A percentile compares a stretch with the other conserved stretches of the same genome.
Conservation (phyloP, 2,797 vertebrate species). For the Cuniculus paca region DNA sequence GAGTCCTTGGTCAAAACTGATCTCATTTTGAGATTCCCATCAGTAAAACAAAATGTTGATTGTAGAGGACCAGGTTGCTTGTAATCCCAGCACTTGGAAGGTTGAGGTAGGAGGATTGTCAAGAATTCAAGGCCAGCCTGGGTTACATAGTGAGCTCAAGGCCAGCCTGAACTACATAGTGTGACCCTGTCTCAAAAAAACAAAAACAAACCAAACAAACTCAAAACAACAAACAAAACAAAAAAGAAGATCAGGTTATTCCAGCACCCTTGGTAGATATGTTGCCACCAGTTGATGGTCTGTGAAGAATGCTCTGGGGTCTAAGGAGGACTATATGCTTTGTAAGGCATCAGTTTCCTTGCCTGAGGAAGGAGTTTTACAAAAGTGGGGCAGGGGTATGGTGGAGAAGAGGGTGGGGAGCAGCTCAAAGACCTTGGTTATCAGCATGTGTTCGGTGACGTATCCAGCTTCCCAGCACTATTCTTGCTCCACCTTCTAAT, state of each 20-base stretch:
- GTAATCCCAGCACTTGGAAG: not conserved
- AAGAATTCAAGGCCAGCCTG: not conserved
- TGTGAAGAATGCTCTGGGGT: not conserved
- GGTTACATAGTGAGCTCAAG: not conserved
- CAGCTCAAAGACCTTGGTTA: not conserved
- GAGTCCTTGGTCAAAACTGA: not conserved
- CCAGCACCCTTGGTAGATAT: not conserved
- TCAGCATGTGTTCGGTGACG: not conserved
- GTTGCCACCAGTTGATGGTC: not conserved
- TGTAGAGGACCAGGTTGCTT: not conserved
- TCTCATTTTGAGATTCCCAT: constrained; percentile 26
- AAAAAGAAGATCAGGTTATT: not conserved
- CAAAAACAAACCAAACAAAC: not conserved
- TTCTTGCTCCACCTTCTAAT: not conserved
- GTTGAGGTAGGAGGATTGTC: not conserved
- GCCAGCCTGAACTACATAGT: not conserved
- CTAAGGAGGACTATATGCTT: not conserved
- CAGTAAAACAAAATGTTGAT: not conserved
- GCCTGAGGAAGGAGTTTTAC: not conserved
- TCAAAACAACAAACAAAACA: not conserved
- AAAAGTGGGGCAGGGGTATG: not conserved
- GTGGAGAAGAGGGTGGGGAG: not conserved
- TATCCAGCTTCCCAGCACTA: not conserved
- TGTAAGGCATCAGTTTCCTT: constrained; percentile 33
- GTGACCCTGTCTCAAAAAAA: not conserved